Percentiles rank a stretch among this genome's conserved stretches.
These are phyloP conservation scores for Beroe ovata DNA, from an alignment of 37 sponge, comb jelly and placozoan genomes.

Conservation along the genomic window DNA sequence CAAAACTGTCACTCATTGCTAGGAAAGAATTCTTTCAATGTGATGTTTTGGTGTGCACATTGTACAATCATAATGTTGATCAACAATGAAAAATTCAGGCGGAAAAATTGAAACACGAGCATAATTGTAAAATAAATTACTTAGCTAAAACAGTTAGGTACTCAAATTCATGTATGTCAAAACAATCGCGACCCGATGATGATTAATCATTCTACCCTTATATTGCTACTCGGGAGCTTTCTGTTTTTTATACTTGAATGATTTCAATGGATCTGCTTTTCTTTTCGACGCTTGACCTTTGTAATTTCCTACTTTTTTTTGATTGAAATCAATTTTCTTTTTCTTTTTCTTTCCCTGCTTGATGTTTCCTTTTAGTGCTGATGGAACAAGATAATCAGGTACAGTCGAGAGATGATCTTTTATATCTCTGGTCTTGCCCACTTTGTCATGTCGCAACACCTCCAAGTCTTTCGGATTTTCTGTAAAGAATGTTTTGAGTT, in stretches of 20 bases:
- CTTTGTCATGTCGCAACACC: slow-evolving; percentile 91
- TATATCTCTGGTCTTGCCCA: slow-evolving; percentile 75
- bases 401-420: slow-evolving; percentile 86
- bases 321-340: slow-evolving; percentile 2
- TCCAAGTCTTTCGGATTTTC: slow-evolving; percentile 96
- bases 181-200: too few relatives aligned
- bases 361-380: slow-evolving; percentile 23
- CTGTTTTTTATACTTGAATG: slow-evolving; percentile 42
- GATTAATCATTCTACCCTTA: neutral
- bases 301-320: slow-evolving; percentile 41
- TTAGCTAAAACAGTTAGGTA: too few relatives aligned
- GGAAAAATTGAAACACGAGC: too few relatives aligned
- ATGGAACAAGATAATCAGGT: slow-evolving; percentile 82
- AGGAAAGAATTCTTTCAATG: too few relatives aligned
- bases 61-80: too few relatives aligned
- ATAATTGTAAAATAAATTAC: too few relatives aligned
- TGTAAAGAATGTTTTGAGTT: slow-evolving; percentile 83
- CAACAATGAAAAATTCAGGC: too few relatives aligned
- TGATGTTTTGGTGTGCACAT: too few relatives aligned
- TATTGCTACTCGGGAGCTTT: neutral
- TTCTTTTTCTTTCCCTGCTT: slow-evolving; percentile 7
- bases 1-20: too few relatives aligned
- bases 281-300: slow-evolving; percentile 55
- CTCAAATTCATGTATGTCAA: too few relatives aligned
- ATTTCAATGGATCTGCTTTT: slow-evolving; percentile 56